These are phyloP conservation scores for Arion vulgaris DNA, from an alignment of 1,140 invertebrate species.

Conservation along the genomic window DNA sequence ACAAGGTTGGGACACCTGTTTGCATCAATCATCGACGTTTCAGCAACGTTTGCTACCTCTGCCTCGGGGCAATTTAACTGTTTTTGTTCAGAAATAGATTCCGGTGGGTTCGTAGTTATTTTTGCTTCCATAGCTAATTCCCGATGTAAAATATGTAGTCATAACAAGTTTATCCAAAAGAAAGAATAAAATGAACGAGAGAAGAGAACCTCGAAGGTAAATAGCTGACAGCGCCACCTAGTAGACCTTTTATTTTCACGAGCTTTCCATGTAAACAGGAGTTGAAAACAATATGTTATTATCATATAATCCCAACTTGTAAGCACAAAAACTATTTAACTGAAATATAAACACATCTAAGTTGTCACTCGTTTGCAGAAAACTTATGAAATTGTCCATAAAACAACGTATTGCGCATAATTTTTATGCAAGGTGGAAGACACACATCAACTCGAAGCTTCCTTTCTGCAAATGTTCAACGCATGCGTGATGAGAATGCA, in stretches of 20 bases:
- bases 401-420: neutral
- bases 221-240: conserved; percentile 30
- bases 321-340: neutral
- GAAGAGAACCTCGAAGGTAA: conserved; percentile 24
- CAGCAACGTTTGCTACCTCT: neutral
- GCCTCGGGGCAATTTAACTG: neutral
- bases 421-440: neutral
- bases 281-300: neutral
- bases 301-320: neutral
- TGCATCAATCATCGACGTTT: neutral
- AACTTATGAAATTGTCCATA: neutral
- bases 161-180: neutral
- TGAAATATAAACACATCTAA: neutral
- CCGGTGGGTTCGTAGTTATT: neutral
- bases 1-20: neutral
- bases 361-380: neutral
- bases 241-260: neutral
- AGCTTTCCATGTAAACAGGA: neutral
- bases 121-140: neutral
- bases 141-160: neutral
- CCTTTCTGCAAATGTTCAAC: neutral
- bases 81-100: neutral
- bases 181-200: conserved; percentile 35
- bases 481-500: conserved; percentile 1
- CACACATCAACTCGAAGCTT: neutral